Evolutionary conservation across 2,797 vertebrate species (phyloP), one percentile per base, ranked within the genome.

Genomic region (Lithobates sylvaticus): DNA sequence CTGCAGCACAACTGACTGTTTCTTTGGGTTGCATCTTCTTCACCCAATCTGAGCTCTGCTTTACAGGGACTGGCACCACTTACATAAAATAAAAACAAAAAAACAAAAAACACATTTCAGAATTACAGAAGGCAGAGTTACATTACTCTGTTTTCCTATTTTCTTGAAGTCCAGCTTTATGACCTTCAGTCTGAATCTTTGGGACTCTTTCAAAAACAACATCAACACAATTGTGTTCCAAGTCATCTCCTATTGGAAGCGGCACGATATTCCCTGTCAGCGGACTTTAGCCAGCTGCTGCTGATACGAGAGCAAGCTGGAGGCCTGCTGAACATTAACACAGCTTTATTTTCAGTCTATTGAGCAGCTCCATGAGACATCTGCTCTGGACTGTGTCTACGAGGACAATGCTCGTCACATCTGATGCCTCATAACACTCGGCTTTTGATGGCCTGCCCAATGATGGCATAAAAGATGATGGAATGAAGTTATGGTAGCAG

Each of bases 351-450:
- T 74, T 21, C 71, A 87, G 47, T 32, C 69, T n/a, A 15, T 54
- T 23, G 16, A 76, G 36, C 47, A 2, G 36, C 69, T 68, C 76
- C 58, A 47, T 1, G 76, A 74, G 80, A 79, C 75, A 75, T 87
- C 86, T 84, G 86, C 76, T 58, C 67, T 68, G 29, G 61, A 72
- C 39, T 73, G 61, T 44, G 76, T 75, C 86, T 79, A 67, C 69
- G 23, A 69, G 80, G 81, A 87, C 81, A 87, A 87, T 73, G 81
- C 68, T 70, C 75, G 15, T 36, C 36, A 67, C 86, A 78, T 58
- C 44, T 29, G 67, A 47, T 47, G 68, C 67, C 42, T 26, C 76
- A 21, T 21, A 68, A 50, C n/a, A 5, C 42, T 65, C 39, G 0
- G 21, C 64, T 6, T 76, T 77, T 81, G 61, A 84, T 64, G 67